Percentiles rank a stretch among this genome's conserved stretches.
These are phyloP conservation scores for Drosophila kanekoi DNA, from an alignment of 2,888 invertebrate genomes.

Conservation along the genomic window DNA sequence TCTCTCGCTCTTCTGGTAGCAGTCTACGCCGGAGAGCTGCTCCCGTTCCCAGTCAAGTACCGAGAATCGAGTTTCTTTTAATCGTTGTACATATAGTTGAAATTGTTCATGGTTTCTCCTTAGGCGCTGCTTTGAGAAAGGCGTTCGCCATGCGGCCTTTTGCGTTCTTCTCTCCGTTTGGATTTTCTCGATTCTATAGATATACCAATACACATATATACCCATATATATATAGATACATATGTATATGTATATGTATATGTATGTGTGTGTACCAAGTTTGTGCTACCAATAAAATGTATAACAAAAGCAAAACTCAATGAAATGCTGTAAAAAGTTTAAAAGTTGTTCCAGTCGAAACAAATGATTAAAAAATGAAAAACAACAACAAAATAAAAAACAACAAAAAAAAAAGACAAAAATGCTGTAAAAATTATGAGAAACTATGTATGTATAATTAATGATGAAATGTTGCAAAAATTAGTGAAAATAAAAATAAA, in stretches of 20 bases:
- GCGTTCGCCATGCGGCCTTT: conserved; percentile 20
- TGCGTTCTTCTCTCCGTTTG: conserved; percentile 33
- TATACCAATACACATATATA: conserved; percentile 13
- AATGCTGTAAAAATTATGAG: conserved; percentile 68
- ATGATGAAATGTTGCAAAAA: conserved; percentile 69
- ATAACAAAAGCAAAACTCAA: conserved; percentile 46
- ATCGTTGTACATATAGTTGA: conserved; percentile 64
- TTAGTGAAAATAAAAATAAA: conserved; percentile 71
- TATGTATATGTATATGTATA: conserved; percentile 14
- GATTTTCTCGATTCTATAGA: conserved; percentile 49
- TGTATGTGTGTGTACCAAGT: conserved; percentile 26
- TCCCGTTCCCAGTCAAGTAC: conserved; percentile 23
- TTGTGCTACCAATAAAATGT: conserved; percentile 45
- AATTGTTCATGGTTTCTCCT: conserved; percentile 63
- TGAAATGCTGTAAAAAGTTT: conserved; percentile 72
- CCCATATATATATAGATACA: conserved; percentile 7
- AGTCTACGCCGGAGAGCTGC: conserved; percentile 16
- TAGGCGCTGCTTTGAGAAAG: conserved; percentile 26
- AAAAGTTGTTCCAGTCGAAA: conserved; percentile 66
- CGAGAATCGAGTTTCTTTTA: conserved; percentile 33
- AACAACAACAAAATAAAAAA: conserved; percentile 13
- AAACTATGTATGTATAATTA: conserved; percentile 74
- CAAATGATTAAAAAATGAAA: conserved; percentile 34
- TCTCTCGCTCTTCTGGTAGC: too few species aligned
- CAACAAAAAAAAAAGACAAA: conserved; percentile 44